A percentile compares a stretch with the other conserved stretches of the same genome.
These are phyloP conservation scores for Heloderma charlesbogerti DNA, from an alignment of 2,113 vertebrate species.

Conservation along the genomic window DNA sequence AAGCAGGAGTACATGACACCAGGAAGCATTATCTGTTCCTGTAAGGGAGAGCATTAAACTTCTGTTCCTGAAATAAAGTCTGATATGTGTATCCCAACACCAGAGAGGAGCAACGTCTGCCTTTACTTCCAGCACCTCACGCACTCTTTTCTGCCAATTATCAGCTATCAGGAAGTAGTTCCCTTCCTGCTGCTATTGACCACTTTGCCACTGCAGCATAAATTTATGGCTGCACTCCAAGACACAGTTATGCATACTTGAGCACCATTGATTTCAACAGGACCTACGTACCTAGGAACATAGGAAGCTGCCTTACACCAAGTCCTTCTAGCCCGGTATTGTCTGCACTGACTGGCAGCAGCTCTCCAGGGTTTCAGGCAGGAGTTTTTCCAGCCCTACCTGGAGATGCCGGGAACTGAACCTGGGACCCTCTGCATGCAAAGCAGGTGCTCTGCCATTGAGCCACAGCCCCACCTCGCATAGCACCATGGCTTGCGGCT, in stretches of 20 bases:
- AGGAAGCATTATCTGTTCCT: neutral
- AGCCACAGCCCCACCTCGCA: neutral
- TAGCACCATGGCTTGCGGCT: neutral
- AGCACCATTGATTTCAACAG: neutral
- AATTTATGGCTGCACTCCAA: conserved; percentile 13
- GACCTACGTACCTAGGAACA: neutral
- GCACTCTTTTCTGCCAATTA: neutral
- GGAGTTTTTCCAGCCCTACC: too few species aligned
- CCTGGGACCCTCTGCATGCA: too few species aligned
- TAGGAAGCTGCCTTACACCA: too few species aligned
- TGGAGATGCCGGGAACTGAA: too few species aligned
- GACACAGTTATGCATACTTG: neutral
- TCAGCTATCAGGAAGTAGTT: neutral
- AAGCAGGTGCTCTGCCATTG: too few species aligned
- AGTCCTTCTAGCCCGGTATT: too few species aligned
- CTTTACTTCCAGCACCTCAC: neutral
- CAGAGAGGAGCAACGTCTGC: too few species aligned
- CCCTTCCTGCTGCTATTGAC: neutral
- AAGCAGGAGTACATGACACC: neutral
- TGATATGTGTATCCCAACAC: neutral
- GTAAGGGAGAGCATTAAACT: neutral
- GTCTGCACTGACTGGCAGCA: too few species aligned
- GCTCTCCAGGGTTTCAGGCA: too few species aligned
- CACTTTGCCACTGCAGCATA: neutral
- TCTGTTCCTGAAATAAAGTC: neutral